Percentiles rank a stretch among this genome's conserved stretches.
phyloP scores from a whole-genome alignment of 2,888 invertebrate species.

The Pyrochroa serraticornis region DNA sequence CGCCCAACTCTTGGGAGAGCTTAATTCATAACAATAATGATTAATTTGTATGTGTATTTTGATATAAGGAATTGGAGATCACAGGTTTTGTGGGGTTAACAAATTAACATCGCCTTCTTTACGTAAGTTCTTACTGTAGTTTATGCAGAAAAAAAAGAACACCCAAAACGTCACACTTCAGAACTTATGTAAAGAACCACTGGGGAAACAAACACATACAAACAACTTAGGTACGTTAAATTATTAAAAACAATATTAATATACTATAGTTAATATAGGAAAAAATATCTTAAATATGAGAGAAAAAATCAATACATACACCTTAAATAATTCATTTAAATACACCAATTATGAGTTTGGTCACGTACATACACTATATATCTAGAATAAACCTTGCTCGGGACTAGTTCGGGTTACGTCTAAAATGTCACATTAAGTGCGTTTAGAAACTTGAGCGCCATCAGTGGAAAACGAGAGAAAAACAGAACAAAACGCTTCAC shows the following conservation, averaged over 20 bases:
- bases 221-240: constrained; percentile 55
- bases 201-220: constrained; percentile 53
- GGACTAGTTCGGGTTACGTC: constrained; percentile 56
- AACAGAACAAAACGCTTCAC: constrained; percentile 41
- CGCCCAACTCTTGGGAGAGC: constrained; percentile 20
- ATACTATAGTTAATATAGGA: constrained; percentile 50
- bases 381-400: constrained; percentile 43
- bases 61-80: constrained; percentile 59
- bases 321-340: constrained; percentile 31
- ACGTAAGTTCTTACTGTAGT: constrained; percentile 28
- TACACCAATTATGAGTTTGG: constrained; percentile 49
- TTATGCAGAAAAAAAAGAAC: constrained; percentile 1
- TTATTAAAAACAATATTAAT: constrained; percentile 51
- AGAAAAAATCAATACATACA: constrained; percentile 47
- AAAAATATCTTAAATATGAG: constrained; percentile 51
- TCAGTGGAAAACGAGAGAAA: constrained; percentile 36
- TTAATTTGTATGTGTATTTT: constrained; percentile 56
- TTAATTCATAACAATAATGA: constrained; percentile 52
- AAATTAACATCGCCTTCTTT: constrained; percentile 39
- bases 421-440: constrained; percentile 50
- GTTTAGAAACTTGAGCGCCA: constrained; percentile 50
- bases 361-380: constrained; percentile 42
- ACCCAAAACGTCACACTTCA: neutral
- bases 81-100: constrained; percentile 56
- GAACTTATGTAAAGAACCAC: constrained; percentile 41